Percentiles rank a stretch among this genome's conserved stretches.
Conservation (phyloP, 2,797 vertebrate genomes). For the Syngnathus rostellatus region DNA sequence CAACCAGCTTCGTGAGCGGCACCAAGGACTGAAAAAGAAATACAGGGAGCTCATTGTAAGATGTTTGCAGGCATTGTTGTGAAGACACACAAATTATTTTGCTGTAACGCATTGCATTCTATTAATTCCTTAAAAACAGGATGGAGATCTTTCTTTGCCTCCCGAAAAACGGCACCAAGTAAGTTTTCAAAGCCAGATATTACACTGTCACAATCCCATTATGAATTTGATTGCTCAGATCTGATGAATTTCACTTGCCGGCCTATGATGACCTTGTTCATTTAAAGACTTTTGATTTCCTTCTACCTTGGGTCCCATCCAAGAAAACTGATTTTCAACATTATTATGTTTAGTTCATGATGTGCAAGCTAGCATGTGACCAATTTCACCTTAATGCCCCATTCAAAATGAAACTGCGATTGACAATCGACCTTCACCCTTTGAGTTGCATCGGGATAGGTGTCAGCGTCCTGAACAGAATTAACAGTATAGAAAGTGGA, state of each 20-base stretch:
- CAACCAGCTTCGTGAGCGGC: slow-evolving; percentile 89
- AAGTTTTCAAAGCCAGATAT: slow-evolving; percentile 24
- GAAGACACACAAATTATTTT: not conserved
- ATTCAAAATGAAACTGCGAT: not conserved
- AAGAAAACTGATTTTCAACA: not conserved
- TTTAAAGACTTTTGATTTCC: not conserved
- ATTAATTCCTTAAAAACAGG: slow-evolving; percentile 60
- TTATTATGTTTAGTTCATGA: not conserved
- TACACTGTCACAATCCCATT: not conserved
- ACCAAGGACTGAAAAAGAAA: slow-evolving; percentile 95
- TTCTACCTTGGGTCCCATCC: not conserved
- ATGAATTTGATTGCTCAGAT: not conserved
- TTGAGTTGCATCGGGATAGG: not conserved
- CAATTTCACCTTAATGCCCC: not conserved
- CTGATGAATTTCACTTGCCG: not conserved
- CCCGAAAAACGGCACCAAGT: slow-evolving; percentile 97
- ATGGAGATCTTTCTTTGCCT: slow-evolving; percentile 86
- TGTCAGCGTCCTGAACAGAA: not conserved
- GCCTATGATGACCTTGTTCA: not conserved
- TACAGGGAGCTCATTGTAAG: slow-evolving; percentile 88
- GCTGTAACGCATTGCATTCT: not conserved
- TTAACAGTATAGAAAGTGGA: not conserved
- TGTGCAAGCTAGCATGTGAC: too few species aligned
- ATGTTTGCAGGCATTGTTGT: not conserved
- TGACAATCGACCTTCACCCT: not conserved